Evolutionary conservation across 1,140 invertebrate genomes (phyloP).

Genomic region (Apis dorsata): DNA sequence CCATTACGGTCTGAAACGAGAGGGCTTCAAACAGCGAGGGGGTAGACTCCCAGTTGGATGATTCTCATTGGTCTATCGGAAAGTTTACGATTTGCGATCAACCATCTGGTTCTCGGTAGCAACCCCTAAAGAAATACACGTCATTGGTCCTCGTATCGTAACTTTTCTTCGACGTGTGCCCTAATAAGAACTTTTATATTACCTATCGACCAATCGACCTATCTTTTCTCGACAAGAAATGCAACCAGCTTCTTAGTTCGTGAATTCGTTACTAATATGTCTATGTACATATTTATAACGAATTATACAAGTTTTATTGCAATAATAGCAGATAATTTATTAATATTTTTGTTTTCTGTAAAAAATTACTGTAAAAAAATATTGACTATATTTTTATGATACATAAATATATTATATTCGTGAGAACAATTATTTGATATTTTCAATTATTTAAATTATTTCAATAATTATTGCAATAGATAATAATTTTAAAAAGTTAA

Average conservation of each 20-base stretch:
- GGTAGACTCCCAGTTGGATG: constrained; percentile 21
- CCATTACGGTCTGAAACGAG: constrained; percentile 65
- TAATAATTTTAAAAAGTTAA: too few relatives aligned
- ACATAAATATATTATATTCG: not conserved
- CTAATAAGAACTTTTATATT: constrained; percentile 66
- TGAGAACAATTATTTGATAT: too few relatives aligned
- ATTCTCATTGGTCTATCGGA: constrained; percentile 50
- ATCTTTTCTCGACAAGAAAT: constrained; percentile 44
- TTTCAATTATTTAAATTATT: not conserved
- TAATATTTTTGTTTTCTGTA: not conserved
- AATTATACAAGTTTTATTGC: not conserved
- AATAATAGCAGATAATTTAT: not conserved
- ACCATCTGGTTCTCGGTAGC: constrained; percentile 46
- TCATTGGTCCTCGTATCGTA: constrained; percentile 62
- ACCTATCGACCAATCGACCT: constrained; percentile 48
- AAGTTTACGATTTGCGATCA: constrained; percentile 52
- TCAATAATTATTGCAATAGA: too few relatives aligned
- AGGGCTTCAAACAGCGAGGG: constrained; percentile 36
- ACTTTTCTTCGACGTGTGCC: constrained; percentile 33
- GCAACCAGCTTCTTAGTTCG: not conserved
- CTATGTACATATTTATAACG: not conserved
- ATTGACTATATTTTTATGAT: not conserved
- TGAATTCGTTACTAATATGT: constrained; percentile 9
- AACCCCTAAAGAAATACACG: constrained; percentile 46
- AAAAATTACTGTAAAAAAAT: not conserved